phyloP scores from a whole-genome alignment of 2,113 vertebrate genomes.

The Phrynosoma platyrhinos region DNA sequence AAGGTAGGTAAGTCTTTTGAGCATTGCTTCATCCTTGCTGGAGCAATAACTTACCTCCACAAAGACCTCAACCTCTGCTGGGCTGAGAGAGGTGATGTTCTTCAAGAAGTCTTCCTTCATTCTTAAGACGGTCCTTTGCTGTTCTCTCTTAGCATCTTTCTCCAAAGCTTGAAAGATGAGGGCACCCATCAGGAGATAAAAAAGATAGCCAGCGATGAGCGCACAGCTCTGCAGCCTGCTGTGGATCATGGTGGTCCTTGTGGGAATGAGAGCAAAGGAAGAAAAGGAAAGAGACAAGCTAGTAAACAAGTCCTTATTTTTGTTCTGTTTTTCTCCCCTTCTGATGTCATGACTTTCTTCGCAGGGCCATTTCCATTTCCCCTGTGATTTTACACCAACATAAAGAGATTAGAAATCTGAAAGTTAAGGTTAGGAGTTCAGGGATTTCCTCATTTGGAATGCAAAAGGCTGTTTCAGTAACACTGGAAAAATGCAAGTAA shows the following conservation, averaged over 20 bases:
- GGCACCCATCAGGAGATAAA: conserved; percentile 70
- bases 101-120: conserved; percentile 72
- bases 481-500: not conserved
- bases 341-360: not conserved
- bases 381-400: not conserved
- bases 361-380: conserved; percentile 13
- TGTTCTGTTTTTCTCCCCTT: not conserved
- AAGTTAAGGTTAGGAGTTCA: conserved; percentile 5
- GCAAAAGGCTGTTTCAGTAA: conserved; percentile 53
- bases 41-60: conserved; percentile 66
- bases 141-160: conserved; percentile 48
- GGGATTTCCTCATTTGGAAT: conserved; percentile 58
- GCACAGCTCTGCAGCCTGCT: conserved; percentile 50
- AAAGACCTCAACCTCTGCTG: conserved; percentile 70
- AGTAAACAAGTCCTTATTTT: conserved; percentile 30
- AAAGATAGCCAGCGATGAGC: conserved; percentile 50
- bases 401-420: conserved; percentile 17
- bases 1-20: not conserved
- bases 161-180: conserved; percentile 74
- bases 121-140: conserved; percentile 59
- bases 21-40: not conserved
- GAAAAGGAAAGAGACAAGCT: accelerated
- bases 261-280: accelerated
- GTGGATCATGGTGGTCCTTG: conserved; percentile 44
- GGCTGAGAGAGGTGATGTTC: conserved; percentile 60